phyloP scores from a whole-genome alignment of 1,140 invertebrate genomes.

The Bacillus rossius region DNA sequence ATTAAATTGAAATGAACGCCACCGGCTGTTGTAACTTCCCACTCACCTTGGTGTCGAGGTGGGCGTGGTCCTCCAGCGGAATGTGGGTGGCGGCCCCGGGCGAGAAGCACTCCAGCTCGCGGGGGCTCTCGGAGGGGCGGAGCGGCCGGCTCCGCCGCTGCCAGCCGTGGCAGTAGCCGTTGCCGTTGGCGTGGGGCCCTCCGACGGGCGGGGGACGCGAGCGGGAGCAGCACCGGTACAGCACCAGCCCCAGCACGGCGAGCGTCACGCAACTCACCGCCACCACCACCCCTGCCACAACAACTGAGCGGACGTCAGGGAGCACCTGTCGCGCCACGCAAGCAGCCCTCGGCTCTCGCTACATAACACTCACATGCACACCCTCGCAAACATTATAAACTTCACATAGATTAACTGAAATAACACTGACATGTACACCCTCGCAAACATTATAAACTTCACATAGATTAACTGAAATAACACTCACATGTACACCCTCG shows the following conservation, averaged over 20 bases:
- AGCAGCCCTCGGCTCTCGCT: too few relatives aligned
- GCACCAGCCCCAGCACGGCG: constrained; percentile 36
- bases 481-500: too few relatives aligned
- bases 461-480: too few relatives aligned
- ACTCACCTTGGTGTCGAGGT: constrained; percentile 45
- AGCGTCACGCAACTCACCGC: constrained; percentile 34
- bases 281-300: constrained; percentile 38
- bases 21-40: too few relatives aligned
- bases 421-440: too few relatives aligned
- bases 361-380: too few relatives aligned
- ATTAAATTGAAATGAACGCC: too few relatives aligned
- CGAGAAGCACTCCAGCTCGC: constrained; percentile 40
- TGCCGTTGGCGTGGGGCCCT: constrained; percentile 24
- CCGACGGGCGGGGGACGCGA: constrained; percentile 21
- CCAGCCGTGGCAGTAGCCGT: constrained; percentile 19
- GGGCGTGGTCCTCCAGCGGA: constrained; percentile 10
- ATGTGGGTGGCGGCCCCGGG: not conserved
- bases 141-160: not conserved
- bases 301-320: too few relatives aligned
- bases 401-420: too few relatives aligned
- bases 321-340: too few relatives aligned
- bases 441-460: too few relatives aligned
- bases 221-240: constrained; percentile 36
- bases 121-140: constrained; percentile 19
- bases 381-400: too few relatives aligned